Percentiles rank a stretch among this genome's conserved stretches.
phyloP scores from a whole-genome alignment of 2,797 vertebrate species.

The Sylvia borin region DNA sequence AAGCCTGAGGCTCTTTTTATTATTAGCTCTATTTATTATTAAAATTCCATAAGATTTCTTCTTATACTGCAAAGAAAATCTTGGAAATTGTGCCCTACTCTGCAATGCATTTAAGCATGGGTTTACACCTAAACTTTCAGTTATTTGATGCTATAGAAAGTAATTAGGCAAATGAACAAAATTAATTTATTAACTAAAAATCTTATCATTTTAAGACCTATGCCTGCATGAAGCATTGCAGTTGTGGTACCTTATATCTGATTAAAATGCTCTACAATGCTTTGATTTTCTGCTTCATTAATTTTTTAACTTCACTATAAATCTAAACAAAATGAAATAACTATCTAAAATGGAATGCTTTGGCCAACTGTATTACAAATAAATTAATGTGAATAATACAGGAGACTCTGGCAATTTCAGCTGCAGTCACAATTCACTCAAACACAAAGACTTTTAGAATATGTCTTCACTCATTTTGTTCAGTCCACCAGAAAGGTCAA shows the following conservation, averaged over 20 bases:
- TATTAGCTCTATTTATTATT: not conserved
- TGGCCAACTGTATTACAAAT: not conserved
- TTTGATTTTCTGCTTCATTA: constrained; percentile 41
- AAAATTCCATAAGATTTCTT: not conserved
- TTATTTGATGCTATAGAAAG: not conserved
- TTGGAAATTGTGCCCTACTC: not conserved
- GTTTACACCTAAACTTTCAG: not conserved
- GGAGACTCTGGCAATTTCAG: not conserved
- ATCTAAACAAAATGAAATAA: constrained; percentile 27
- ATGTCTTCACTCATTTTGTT: constrained; percentile 10
- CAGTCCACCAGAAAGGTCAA: constrained; percentile 49
- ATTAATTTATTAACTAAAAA: constrained; percentile 12
- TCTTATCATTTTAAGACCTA: not conserved
- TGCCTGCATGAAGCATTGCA: not conserved
- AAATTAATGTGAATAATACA: not conserved
- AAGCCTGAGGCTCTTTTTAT: not conserved
- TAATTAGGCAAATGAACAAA: not conserved
- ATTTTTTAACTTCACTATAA: constrained; percentile 31
- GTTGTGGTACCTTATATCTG: not conserved
- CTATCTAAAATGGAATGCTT: not conserved
- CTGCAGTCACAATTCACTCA: not conserved
- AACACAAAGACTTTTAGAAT: not conserved
- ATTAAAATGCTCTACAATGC: not conserved
- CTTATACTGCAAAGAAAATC: not conserved
- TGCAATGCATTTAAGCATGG: not conserved